Evolutionary conservation across 2,113 vertebrate species (phyloP).

Genomic region (Budorcas taxicolor): DNA sequence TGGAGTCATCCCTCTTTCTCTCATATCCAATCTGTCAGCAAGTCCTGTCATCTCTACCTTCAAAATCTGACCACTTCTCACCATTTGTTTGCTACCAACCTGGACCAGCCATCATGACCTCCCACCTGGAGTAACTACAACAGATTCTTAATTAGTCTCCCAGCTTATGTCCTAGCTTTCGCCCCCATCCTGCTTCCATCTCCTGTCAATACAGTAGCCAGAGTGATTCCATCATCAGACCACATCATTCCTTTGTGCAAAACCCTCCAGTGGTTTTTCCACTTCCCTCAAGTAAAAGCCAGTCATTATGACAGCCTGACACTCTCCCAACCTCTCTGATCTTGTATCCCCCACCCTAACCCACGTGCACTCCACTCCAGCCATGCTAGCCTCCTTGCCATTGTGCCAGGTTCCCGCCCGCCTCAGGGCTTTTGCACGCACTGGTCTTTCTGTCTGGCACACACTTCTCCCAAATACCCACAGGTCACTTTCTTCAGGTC

Average conservation of each 20-base stretch:
- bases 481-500: neutral
- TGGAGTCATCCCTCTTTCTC: neutral
- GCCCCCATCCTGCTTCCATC: neutral
- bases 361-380: neutral
- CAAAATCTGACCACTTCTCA: neutral
- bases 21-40: neutral
- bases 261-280: neutral
- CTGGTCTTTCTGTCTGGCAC: neutral
- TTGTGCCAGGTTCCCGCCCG: neutral
- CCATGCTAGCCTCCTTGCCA: neutral
- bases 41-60: neutral
- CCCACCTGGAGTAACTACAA: neutral
- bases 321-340: neutral
- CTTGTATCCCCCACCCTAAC: neutral
- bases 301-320: neutral
- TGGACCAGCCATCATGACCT: neutral
- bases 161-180: neutral
- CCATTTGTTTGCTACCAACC: neutral
- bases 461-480: neutral
- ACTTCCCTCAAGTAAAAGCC: conserved; percentile 1
- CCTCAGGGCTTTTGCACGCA: neutral
- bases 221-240: neutral
- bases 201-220: neutral
- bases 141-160: neutral
- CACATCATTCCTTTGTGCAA: neutral